Evolutionary conservation across 1,140 invertebrate species (phyloP).

Genomic region (Prorops nasuta): DNA sequence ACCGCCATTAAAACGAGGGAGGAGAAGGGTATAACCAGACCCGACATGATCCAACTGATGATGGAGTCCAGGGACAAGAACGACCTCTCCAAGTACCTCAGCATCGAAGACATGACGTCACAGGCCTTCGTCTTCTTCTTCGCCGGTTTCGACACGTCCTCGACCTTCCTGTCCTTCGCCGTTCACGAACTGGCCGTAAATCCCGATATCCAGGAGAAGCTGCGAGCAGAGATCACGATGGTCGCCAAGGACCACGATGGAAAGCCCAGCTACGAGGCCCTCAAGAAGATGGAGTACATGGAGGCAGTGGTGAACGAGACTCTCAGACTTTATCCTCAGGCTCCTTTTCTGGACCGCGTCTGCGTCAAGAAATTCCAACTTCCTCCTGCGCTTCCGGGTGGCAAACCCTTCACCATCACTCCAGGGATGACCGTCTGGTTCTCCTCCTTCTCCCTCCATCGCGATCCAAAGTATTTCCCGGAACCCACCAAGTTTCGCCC

Average conservation of each 20-base stretch:
- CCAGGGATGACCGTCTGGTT: slow-evolving; percentile 7
- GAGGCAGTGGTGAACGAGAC: slow-evolving; percentile 15
- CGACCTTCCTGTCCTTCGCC: neutral
- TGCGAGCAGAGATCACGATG: slow-evolving; percentile 5
- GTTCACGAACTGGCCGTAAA: slow-evolving; percentile 2
- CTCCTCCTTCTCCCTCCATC: neutral
- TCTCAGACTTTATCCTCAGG: neutral
- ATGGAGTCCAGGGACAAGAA: slow-evolving; percentile 17
- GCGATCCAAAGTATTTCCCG: slow-evolving; percentile 3
- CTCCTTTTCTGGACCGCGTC: neutral
- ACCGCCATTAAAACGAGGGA: slow-evolving; percentile 14
- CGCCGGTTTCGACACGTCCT: neutral
- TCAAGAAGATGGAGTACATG: slow-evolving; percentile 15
- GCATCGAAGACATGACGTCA: slow-evolving; percentile 14
- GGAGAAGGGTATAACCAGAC: slow-evolving; percentile 10
- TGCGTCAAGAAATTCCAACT: slow-evolving; percentile 15
- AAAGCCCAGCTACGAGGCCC: slow-evolving; percentile 7
- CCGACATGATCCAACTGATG: slow-evolving; percentile 27
- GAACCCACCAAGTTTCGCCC: slow-evolving; percentile 12
- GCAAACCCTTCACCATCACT: neutral
- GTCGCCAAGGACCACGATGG: neutral
- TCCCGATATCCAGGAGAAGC: slow-evolving; percentile 3
- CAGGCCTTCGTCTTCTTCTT: slow-evolving; percentile 20
- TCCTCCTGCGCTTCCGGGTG: neutral
- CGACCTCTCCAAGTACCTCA: neutral